Conservation (phyloP, 2,113 vertebrate genomes). For the Chiloscyllium plagiosum region DNA sequence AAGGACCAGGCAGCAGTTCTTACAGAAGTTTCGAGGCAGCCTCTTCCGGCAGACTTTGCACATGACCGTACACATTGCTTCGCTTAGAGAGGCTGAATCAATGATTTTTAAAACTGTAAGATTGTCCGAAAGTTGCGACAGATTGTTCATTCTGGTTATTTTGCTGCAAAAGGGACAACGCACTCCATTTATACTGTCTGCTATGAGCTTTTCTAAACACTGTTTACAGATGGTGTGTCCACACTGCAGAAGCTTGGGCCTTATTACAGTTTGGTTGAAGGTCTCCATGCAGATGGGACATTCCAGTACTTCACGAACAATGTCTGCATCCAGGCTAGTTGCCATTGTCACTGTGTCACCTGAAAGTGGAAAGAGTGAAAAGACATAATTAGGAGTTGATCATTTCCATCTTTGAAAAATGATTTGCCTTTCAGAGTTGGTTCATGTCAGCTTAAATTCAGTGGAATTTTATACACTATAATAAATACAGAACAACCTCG, state of each 20-base stretch:
- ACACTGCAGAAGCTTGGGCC: conserved; percentile 90
- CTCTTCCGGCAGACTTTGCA: conserved; percentile 78
- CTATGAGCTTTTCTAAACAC: conserved; percentile 88
- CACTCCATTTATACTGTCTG: conserved; percentile 87
- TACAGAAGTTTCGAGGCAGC: conserved; percentile 82
- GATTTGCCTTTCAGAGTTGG: background rate
- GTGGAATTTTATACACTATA: background rate
- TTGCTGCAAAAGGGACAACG: conserved; percentile 96
- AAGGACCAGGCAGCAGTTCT: conserved; percentile 67
- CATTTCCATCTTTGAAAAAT: background rate
- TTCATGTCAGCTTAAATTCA: background rate
- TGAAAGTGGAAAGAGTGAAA: background rate
- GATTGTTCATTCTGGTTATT: conserved; percentile 80
- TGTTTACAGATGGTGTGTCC: conserved; percentile 90
- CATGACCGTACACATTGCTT: conserved; percentile 74
- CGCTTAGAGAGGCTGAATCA: conserved; percentile 72
- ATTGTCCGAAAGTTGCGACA: conserved; percentile 86
- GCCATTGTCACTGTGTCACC: conserved; percentile 64
- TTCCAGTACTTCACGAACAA: conserved; percentile 86
- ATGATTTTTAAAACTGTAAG: conserved; percentile 92
- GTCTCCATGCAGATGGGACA: conserved; percentile 95
- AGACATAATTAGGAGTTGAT: background rate
- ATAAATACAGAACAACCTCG: background rate
- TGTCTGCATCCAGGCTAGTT: conserved; percentile 75
- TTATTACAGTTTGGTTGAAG: conserved; percentile 80